Evolutionary conservation across 2,113 vertebrate genomes (phyloP).

Genomic region (Amphiprion percula): DNA sequence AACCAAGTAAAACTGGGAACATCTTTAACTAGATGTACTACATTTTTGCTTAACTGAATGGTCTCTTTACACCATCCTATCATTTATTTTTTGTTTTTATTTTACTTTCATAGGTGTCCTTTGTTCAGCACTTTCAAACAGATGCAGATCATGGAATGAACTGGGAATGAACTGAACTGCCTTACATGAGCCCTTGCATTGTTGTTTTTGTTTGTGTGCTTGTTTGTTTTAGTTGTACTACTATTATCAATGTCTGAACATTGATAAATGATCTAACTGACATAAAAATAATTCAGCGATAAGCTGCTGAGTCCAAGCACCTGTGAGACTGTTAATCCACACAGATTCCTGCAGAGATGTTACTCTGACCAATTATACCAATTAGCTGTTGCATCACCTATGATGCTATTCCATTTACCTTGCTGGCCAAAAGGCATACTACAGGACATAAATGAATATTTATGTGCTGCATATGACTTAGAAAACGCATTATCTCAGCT

Average conservation of each 20-base stretch:
- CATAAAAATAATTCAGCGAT: background rate
- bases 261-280: background rate
- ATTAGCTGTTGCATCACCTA: background rate
- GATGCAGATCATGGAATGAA: no score
- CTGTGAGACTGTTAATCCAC: background rate
- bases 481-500: background rate
- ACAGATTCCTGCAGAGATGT: background rate
- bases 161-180: slow-evolving; percentile 20
- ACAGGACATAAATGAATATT: background rate
- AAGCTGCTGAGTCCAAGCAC: background rate
- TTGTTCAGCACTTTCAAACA: background rate
- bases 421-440: background rate
- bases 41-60: no score
- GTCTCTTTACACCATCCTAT: no score
- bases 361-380: background rate
- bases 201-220: background rate
- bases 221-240: background rate
- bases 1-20: no score
- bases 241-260: background rate
- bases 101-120: background rate
- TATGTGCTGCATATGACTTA: background rate
- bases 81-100: background rate
- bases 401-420: background rate
- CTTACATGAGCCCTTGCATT: slow-evolving; percentile 23
- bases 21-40: no score